A percentile compares a stretch with the other conserved stretches of the same genome.
Conservation (phyloP, 2,797 vertebrate species). For the Jordanella pulchra region DNA sequence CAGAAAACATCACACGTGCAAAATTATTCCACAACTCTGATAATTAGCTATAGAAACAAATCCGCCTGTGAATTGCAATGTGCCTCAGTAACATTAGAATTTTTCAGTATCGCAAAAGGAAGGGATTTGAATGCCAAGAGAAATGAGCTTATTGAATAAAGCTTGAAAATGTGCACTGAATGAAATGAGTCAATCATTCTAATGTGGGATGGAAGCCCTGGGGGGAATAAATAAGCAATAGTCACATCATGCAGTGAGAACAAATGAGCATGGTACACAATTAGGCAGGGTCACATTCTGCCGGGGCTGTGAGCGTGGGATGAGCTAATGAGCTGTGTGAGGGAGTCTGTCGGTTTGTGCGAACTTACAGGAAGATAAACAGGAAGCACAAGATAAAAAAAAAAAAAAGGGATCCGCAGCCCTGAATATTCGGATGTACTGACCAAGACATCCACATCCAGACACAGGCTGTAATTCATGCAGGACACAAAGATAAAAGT, state of each 20-base stretch:
- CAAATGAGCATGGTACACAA: slow-evolving; percentile 84
- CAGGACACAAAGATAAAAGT: slow-evolving; percentile 61
- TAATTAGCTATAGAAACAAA: slow-evolving; percentile 82
- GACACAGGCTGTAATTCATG: slow-evolving; percentile 53
- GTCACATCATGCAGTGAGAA: slow-evolving; percentile 82
- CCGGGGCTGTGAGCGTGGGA: slow-evolving; percentile 70
- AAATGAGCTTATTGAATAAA: slow-evolving; percentile 84
- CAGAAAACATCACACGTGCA: slow-evolving; percentile 75
- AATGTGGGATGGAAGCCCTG: slow-evolving; percentile 79
- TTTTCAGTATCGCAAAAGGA: slow-evolving; percentile 73
- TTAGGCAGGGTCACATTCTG: slow-evolving; percentile 84
- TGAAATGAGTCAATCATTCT: slow-evolving; percentile 87
- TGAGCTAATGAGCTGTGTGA: slow-evolving; percentile 79
- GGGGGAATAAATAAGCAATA: slow-evolving; percentile 85
- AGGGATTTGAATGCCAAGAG: slow-evolving; percentile 71
- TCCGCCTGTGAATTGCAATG: slow-evolving; percentile 78
- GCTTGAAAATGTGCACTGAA: slow-evolving; percentile 82
- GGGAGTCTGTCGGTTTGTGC: slow-evolving; percentile 37
- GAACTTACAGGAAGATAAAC: slow-evolving; percentile 35
- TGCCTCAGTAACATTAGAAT: slow-evolving; percentile 71
- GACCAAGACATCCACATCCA: slow-evolving; percentile 56
- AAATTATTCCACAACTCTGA: slow-evolving; percentile 75
- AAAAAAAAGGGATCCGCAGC: slow-evolving; percentile 52
- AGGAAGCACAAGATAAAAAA: slow-evolving; percentile 54
- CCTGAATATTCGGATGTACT: slow-evolving; percentile 58